Evolutionary conservation across 2,797 vertebrate species (phyloP).

Genomic region (Hemitrygon akajei): DNA sequence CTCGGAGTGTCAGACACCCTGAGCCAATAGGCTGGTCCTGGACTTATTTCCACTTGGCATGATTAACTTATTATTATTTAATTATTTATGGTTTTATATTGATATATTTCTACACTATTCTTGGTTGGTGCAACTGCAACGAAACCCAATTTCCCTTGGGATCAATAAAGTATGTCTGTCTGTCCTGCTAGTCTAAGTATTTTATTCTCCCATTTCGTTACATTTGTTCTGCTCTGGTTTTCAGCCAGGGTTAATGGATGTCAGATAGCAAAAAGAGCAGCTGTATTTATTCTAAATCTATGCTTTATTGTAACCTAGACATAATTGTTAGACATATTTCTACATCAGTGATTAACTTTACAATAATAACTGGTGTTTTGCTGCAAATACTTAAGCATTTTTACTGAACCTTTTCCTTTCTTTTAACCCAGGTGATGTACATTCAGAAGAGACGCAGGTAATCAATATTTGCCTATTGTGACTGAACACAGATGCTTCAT

Average conservation of each 20-base stretch:
- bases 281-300: background rate
- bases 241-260: background rate
- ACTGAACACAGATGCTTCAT: background rate
- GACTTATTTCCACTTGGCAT: no score
- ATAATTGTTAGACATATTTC: no score
- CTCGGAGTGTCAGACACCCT: no score
- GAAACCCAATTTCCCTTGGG: no score
- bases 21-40: no score
- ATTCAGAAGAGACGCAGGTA: constrained; percentile 64
- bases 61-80: no score
- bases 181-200: background rate
- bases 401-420: constrained; percentile 2
- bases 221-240: background rate
- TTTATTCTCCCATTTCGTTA: background rate
- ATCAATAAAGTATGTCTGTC: no score
- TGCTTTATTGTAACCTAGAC: background rate
- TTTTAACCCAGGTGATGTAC: constrained; percentile 61
- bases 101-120: no score
- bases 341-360: background rate
- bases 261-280: background rate
- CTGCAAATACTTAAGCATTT: background rate
- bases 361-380: background rate
- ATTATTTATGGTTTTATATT: no score
- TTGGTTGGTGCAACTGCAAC: no score
- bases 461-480: background rate